Evolutionary conservation across 2,113 vertebrate genomes (phyloP).

Genomic region (Burhinus bistriatus): DNA sequence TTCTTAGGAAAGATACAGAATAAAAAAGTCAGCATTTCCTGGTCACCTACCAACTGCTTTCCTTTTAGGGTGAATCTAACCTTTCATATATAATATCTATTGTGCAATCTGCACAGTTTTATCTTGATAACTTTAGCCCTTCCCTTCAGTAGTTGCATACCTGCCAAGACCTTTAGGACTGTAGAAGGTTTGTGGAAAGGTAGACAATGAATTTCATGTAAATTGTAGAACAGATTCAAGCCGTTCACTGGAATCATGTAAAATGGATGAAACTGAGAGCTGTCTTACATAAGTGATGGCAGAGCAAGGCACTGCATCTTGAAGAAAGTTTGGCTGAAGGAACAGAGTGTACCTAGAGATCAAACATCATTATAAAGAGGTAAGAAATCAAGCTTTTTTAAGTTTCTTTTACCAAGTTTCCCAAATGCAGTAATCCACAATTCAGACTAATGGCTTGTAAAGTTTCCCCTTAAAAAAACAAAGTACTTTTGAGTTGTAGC

Average conservation of each 20-base stretch:
- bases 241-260: not conserved
- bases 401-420: not conserved
- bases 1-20: not conserved
- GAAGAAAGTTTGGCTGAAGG: not conserved
- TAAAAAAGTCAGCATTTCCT: not conserved
- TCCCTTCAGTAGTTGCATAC: not conserved
- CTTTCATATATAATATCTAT: not conserved
- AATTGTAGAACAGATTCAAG: not conserved
- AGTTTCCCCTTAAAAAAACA: slow-evolving; percentile 6
- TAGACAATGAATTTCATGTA: not conserved
- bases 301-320: not conserved
- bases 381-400: not conserved
- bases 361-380: not conserved
- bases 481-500: not conserved
- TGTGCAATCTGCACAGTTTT: not conserved
- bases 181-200: not conserved
- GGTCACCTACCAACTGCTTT: not conserved
- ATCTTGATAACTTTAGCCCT: not conserved
- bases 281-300: not conserved
- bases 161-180: not conserved
- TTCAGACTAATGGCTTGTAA: slow-evolving; percentile 27
- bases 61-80: not conserved
- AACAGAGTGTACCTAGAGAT: not conserved
- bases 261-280: not conserved
- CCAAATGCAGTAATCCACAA: not conserved